Evolutionary conservation across 23 tunicate genomes (phyloP).

Genomic region (Oikopleura dioica): DNA sequence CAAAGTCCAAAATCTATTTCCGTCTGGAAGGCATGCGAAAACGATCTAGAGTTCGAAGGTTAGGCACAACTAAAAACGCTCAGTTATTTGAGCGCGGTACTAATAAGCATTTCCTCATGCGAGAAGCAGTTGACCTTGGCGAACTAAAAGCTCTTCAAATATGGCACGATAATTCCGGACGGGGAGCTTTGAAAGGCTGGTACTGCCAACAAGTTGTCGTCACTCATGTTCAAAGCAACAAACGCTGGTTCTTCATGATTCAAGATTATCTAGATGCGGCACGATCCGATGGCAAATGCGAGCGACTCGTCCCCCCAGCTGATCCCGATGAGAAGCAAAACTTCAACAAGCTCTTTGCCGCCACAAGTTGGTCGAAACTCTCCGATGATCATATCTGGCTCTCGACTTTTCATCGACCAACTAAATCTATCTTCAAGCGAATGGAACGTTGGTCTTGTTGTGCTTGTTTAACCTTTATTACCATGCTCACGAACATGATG

Average conservation of each 20-base stretch:
- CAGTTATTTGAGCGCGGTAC: conserved; percentile 45
- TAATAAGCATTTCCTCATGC: conserved; percentile 41
- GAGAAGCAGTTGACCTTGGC: conserved; percentile 40
- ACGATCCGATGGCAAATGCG: conserved; percentile 58
- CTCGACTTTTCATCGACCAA: conserved; percentile 85
- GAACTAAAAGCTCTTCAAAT: conserved; percentile 49
- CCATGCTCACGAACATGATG: conserved; percentile 97
- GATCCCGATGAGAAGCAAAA: conserved; percentile 72
- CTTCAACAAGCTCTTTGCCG: conserved; percentile 46
- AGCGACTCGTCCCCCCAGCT: conserved; percentile 59
- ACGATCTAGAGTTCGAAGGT: conserved; percentile 32
- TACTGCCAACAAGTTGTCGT: conserved; percentile 73
- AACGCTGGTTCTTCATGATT: conserved; percentile 73
- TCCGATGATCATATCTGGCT: conserved; percentile 96
- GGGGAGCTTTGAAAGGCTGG: conserved; percentile 67
- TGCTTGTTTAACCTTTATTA: conserved; percentile 44
- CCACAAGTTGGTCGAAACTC: conserved; percentile 62
- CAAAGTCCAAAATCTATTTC: conserved; percentile 56
- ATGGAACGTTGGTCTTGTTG: conserved; percentile 63
- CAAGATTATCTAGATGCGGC: conserved; percentile 82
- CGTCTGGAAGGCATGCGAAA: conserved; percentile 41
- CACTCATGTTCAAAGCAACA: conserved; percentile 39
- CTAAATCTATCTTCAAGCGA: conserved; percentile 54
- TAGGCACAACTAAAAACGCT: conserved; percentile 26
- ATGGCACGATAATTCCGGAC: conserved; percentile 89